Evolutionary conservation across 2,797 vertebrate species (phyloP).

Genomic region (Sardinella longiceps): DNA sequence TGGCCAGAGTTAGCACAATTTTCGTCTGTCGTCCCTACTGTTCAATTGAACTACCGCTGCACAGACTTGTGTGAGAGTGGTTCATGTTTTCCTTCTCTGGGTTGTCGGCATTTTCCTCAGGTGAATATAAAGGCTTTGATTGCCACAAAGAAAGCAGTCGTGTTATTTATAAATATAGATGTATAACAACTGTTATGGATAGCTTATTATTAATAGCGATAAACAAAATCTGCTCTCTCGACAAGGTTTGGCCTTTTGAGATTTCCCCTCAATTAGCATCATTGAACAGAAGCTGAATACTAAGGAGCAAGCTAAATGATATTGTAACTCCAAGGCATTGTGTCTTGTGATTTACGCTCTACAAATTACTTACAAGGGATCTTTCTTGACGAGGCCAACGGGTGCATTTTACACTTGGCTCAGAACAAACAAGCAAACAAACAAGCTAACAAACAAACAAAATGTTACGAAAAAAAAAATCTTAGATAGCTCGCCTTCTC

Average conservation of each 20-base stretch:
- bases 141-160: not conserved
- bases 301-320: constrained; percentile 36
- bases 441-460: not conserved
- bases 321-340: constrained; percentile 14
- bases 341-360: constrained; percentile 39
- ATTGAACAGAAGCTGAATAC: constrained; percentile 18
- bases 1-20: no score
- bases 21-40: no score
- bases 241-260: constrained; percentile 10
- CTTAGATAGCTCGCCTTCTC: not conserved
- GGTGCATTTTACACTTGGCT: constrained; percentile 32
- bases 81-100: not conserved
- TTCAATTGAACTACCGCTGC: not conserved
- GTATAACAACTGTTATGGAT: not conserved
- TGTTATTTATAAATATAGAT: not conserved
- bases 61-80: not conserved
- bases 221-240: constrained; percentile 24
- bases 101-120: not conserved
- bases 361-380: constrained; percentile 52
- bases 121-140: not conserved
- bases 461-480: not conserved
- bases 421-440: constrained; percentile 36
- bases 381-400: constrained; percentile 30
- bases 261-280: constrained; percentile 41
- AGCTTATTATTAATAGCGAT: not conserved